Evolutionary conservation across 1,140 invertebrate genomes (phyloP), one percentile per base, ranked within the genome.

Genomic region (Eumaeus atala): DNA sequence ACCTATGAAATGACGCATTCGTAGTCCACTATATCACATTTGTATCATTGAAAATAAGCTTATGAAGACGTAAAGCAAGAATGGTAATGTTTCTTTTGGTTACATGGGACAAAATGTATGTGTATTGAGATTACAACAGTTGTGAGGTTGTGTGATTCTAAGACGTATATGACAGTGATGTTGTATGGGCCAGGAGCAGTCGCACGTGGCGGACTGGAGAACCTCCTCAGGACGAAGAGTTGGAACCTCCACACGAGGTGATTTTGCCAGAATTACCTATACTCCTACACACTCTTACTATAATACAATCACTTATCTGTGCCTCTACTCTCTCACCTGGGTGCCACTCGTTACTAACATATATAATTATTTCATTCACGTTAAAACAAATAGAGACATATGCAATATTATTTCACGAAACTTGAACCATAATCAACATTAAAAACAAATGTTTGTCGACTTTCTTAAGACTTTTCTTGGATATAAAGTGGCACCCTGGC

Each of bases 191-290:
- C 83, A 86, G 83, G 83, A 86, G 83, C 80, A 79, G 77, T 59
- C 77, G 80, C 59, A 61, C 69, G 58, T 84, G 82, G 83, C 72
- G 80, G 59, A 68, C 74, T 51, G 66, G 72, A 51, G 83, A 83
- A 61, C 74, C 75, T 59, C 70, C 74, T 51, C 69, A 69, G 49
- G 80, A 84, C 47, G 80, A 83, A 62, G 80, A 83, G 54, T 56
- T 81, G 78, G 79, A 84, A 51, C 75, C 75, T 67, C 77, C 75
- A 51, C 71, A 74, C 69, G 80, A 86, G 83, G 83, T 86, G 83
- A 86, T 83, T 86, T 86, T 86, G 83, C 83, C 80, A 86, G 80
- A 86, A 63, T 84, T 86, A 84, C 80, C 79, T 81, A 72, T n/a
- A n/a, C n/a, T n/a, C n/a, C 70, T 28, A 28, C 21, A 28, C 21